Evolutionary conservation across 2,888 invertebrate genomes (phyloP), one percentile per base, ranked within the genome.

Genomic region (Amiota communis): DNA sequence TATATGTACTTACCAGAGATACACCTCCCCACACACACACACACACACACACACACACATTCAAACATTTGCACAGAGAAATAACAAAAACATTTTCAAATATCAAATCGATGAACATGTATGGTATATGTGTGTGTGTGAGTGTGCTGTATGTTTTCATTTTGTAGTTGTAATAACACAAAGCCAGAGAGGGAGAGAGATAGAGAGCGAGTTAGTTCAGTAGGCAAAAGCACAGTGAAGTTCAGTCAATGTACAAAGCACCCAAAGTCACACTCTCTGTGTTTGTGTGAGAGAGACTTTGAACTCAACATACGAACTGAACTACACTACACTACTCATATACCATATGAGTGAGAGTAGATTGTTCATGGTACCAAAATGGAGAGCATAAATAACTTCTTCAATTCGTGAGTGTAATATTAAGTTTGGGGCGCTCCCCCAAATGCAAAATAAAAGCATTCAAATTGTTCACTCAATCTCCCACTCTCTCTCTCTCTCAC

Each of bases 1-100:
- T 68, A 53, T 61, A 70, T 36, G 61, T 71, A 70, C 70, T 49
- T 57, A 71, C 23, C 8, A 3, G n/a, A n/a, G n/a, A n/a, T n/a
- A n/a, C n/a, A n/a, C n/a, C n/a, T n/a, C n/a, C n/a, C n/a, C n/a
- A n/a, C 8, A 15, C 2, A 57, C 1, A 36, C 36, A 1, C 12
- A 67, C 20, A 20, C 46, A 67, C 47, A 12, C 13, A 15, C 15
- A 17, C 11, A 64, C 46, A 64, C 9, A 47, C 17, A 65, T n/a
- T 47, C 47, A 65, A 1, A 15, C 17, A 65, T 48, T 20, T 63
- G 8, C 20, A 36, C 46, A 63, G 36, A 36, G 57, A 67, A 20
- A 70, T 48, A 70, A 17, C 46, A 51, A 51, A 51, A 36, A 17
- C 63, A 10, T 36, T 36, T 36, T 36, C 36, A 36, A 36, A 36